Evolutionary conservation across 2,113 vertebrate species (phyloP).

Genomic region (Pollachius pollachius): DNA sequence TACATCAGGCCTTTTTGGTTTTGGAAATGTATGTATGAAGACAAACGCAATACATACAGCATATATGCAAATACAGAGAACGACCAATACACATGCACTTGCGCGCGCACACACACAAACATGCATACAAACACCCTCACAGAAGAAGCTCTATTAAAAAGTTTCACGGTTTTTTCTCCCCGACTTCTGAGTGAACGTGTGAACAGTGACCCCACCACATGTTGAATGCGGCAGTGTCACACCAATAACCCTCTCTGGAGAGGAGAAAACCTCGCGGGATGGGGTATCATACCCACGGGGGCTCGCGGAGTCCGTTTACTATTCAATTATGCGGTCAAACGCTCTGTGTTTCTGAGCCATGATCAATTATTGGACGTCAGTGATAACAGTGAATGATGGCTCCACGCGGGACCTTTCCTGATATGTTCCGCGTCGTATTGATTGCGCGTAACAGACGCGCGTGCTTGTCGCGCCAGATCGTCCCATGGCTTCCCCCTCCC

Average conservation of each 20-base stretch:
- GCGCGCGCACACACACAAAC: no score
- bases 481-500: neutral
- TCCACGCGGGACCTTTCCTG: slow-evolving; percentile 42
- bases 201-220: slow-evolving; percentile 55
- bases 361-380: slow-evolving; percentile 84
- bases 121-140: no score
- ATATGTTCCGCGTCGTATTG: slow-evolving; percentile 54
- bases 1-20: no score
- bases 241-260: slow-evolving; percentile 32
- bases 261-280: slow-evolving; percentile 36
- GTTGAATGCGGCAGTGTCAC: slow-evolving; percentile 65
- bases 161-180: no score
- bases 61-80: no score
- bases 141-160: no score
- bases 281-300: slow-evolving; percentile 35
- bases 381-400: slow-evolving; percentile 76
- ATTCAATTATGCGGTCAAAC: slow-evolving; percentile 79
- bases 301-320: slow-evolving; percentile 55
- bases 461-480: slow-evolving; percentile 32
- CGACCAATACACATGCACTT: no score
- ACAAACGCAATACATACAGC: no score
- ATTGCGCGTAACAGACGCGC: slow-evolving; percentile 45
- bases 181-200: no score
- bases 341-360: slow-evolving; percentile 69
- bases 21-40: no score